A percentile compares a stretch with the other conserved stretches of the same genome.
Evolutionary conservation across 2,888 invertebrate genomes (phyloP).

Genomic region (Exocentrus adspersus): DNA sequence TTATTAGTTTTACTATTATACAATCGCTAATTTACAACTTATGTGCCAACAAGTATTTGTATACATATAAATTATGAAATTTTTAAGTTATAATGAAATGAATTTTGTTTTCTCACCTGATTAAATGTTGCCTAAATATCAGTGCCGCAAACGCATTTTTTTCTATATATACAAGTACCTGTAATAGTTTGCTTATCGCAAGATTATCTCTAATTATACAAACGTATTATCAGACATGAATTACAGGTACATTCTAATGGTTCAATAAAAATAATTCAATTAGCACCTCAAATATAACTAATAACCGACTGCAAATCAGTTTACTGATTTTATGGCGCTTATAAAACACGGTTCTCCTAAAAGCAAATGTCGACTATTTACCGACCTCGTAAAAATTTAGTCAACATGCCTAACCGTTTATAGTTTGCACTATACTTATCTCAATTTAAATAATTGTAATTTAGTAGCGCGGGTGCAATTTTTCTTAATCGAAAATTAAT

Average conservation of each 20-base stretch:
- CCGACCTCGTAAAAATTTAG: neutral
- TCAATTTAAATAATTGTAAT: neutral
- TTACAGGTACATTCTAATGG: neutral
- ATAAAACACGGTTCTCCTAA: neutral
- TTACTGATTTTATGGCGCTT: neutral
- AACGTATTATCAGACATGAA: neutral
- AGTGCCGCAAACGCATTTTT: neutral
- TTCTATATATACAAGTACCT: neutral
- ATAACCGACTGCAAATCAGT: neutral
- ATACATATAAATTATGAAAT: too few relatives aligned
- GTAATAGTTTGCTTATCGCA: neutral
- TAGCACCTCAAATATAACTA: neutral
- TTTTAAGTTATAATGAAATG: too few relatives aligned
- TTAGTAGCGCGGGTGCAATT: neutral
- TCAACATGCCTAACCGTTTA: neutral
- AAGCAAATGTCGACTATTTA: neutral
- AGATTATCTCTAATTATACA: neutral
- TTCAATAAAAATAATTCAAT: neutral
- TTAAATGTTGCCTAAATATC: too few relatives aligned
- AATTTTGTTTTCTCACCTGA: too few relatives aligned
- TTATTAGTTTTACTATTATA: too few relatives aligned
- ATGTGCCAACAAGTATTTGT: too few relatives aligned
- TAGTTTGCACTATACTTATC: conserved; percentile 8
- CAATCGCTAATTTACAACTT: too few relatives aligned
- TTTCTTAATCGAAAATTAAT: conserved; percentile 18